Conservation (phyloP, 2,113 vertebrate genomes). For the Sceloporus undulatus region DNA sequence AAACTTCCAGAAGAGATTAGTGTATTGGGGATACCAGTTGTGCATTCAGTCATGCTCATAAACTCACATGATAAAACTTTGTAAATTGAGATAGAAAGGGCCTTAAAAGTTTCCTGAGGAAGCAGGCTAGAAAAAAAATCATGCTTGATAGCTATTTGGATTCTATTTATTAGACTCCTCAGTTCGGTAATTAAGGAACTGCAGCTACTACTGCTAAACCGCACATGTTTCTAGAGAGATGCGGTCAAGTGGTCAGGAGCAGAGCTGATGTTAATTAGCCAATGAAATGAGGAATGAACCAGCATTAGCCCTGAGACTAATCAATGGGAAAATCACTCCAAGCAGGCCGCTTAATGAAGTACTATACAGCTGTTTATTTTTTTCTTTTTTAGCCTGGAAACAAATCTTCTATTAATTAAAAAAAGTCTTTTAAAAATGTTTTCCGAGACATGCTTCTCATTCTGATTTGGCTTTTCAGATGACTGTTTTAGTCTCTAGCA, state of each 20-base stretch:
- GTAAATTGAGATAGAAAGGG: conserved; percentile 37
- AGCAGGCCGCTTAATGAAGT: conserved; percentile 87
- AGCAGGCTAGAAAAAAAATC: neutral
- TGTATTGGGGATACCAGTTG: neutral
- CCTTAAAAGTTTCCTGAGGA: conserved; percentile 58
- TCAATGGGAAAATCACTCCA: conserved; percentile 95
- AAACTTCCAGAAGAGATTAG: neutral
- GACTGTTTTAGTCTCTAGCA: conserved; percentile 51
- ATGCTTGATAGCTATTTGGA: too few species aligned
- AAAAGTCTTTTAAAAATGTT: conserved; percentile 53
- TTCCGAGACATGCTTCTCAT: conserved; percentile 46
- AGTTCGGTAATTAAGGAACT: conserved; percentile 62
- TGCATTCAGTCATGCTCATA: conserved; percentile 2
- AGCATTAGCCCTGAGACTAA: conserved; percentile 94
- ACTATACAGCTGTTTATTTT: conserved; percentile 91
- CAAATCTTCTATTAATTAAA: conserved; percentile 73
- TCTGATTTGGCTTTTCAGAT: conserved; percentile 45
- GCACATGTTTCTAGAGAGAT: conserved; percentile 78
- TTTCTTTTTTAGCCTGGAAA: conserved; percentile 77
- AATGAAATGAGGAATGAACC: conserved; percentile 91
- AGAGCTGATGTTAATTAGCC: conserved; percentile 89
- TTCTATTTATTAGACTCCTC: conserved; percentile 46
- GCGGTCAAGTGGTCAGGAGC: conserved; percentile 86
- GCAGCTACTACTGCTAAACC: conserved; percentile 73
- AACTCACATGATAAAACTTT: conserved; percentile 50